Evolutionary conservation across 2,113 vertebrate species (phyloP).

Genomic region (Gobiocypris rarus): DNA sequence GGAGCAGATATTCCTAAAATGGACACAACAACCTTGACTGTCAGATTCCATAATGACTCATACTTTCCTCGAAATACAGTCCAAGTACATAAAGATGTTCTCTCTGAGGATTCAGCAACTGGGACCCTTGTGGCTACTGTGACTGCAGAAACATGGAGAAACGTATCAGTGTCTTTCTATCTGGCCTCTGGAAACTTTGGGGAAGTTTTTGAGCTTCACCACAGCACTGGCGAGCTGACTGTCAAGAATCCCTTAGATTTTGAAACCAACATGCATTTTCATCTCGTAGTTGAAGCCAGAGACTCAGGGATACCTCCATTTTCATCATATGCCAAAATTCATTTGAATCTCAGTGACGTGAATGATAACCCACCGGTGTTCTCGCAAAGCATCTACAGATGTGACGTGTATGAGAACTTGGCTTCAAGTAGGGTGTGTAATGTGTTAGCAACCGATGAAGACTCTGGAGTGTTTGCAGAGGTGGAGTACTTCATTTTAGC

Average conservation of each 20-base stretch:
- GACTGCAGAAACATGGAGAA: conserved; percentile 64
- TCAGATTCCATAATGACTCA: conserved; percentile 69
- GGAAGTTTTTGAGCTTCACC: conserved; percentile 69
- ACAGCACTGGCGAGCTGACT: conserved; percentile 65
- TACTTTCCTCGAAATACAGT: conserved; percentile 70
- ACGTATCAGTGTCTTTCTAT: conserved; percentile 70
- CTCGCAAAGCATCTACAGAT: conserved; percentile 70
- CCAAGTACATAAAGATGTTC: conserved; percentile 54
- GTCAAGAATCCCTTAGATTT: conserved; percentile 72
- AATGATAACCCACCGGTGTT: conserved; percentile 78
- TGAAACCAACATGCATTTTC: conserved; percentile 69
- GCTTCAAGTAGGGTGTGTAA: conserved; percentile 67
- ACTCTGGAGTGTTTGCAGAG: conserved; percentile 66
- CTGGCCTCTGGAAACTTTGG: conserved; percentile 73
- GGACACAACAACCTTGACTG: conserved; percentile 72
- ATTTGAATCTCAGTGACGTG: conserved; percentile 70
- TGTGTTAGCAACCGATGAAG: conserved; percentile 72
- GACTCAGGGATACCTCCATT: conserved; percentile 75
- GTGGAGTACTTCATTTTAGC: conserved; percentile 71
- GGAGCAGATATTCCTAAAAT: conserved; percentile 67
- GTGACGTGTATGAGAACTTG: conserved; percentile 74
- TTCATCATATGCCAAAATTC: conserved; percentile 73
- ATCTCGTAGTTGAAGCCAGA: conserved; percentile 74
- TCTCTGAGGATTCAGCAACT: conserved; percentile 68
- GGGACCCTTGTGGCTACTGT: conserved; percentile 66